These are phyloP conservation scores for Phalacrocorax brasilianus DNA, from an alignment of 2,113 vertebrate genomes.

Conservation along the genomic window DNA sequence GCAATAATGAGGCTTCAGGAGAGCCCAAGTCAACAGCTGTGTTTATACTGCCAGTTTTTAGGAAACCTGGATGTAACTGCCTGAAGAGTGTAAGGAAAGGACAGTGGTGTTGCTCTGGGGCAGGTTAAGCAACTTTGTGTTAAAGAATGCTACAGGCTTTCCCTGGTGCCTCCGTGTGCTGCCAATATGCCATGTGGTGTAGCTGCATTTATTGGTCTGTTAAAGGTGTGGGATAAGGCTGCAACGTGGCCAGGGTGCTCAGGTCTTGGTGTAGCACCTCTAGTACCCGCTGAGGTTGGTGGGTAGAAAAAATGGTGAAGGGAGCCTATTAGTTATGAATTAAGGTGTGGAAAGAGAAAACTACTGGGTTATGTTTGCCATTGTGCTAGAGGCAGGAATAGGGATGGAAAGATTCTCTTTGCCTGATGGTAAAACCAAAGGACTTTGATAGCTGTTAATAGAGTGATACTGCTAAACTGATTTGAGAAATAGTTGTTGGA, in stretches of 20 bases:
- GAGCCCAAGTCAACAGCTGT: constrained; percentile 24
- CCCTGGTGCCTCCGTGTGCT: not conserved
- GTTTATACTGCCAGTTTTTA: constrained; percentile 6
- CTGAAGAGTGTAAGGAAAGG: not conserved
- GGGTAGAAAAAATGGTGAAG: not conserved
- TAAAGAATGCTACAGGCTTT: not conserved
- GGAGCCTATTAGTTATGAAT: not conserved
- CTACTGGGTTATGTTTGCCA: not conserved
- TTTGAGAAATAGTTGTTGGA: not conserved
- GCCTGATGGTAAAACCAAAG: not conserved
- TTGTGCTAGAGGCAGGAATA: not conserved
- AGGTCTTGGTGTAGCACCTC: not conserved
- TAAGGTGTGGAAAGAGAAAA: not conserved
- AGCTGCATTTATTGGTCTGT: not conserved
- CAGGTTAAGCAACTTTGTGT: not conserved
- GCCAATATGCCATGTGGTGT: not conserved
- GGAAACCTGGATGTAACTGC: not conserved
- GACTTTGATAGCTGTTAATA: not conserved
- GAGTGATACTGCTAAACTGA: not conserved
- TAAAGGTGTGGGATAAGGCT: not conserved
- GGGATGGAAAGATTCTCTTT: not conserved
- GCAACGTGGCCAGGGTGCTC: not conserved
- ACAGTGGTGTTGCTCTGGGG: not conserved
- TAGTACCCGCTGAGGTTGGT: not conserved
- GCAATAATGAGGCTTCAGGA: constrained; percentile 20